phyloP scores from a whole-genome alignment of 2,113 vertebrate genomes.

The Lepus americanus region DNA sequence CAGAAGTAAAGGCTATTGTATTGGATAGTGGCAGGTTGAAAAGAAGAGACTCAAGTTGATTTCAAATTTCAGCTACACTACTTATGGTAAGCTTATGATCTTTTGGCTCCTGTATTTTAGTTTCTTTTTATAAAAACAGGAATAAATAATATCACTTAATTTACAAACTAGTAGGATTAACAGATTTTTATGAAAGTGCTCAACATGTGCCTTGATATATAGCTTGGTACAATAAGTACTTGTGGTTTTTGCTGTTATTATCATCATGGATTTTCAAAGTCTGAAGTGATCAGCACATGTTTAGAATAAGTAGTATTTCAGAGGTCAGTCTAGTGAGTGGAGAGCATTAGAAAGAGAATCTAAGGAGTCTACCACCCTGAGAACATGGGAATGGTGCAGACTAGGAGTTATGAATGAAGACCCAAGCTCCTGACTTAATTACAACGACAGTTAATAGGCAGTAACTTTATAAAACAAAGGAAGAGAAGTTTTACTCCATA shows the following conservation, averaged over 20 bases:
- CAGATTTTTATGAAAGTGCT: not conserved
- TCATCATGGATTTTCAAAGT: not conserved
- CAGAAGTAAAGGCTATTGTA: not conserved
- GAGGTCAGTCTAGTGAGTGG: not conserved
- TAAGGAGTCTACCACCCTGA: not conserved
- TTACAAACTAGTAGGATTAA: not conserved
- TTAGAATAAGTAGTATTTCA: not conserved
- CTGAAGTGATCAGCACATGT: not conserved
- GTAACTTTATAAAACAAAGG: conserved; percentile 27
- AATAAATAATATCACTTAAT: not conserved
- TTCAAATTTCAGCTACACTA: not conserved
- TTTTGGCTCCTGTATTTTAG: not conserved
- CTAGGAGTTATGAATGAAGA: not conserved
- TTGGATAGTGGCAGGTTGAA: not conserved
- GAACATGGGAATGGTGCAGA: not conserved
- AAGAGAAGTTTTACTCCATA: not conserved
- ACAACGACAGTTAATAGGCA: not conserved
- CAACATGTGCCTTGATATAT: not conserved
- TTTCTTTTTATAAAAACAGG: not conserved
- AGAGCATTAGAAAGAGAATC: not conserved
- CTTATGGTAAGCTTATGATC: not conserved
- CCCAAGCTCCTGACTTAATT: not conserved
- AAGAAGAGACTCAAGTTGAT: not conserved
- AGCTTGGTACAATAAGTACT: not conserved
- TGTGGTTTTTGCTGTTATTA: not conserved